Evolutionary conservation across 2,888 invertebrate genomes (phyloP).

Genomic region (Lucinisca nassula): DNA sequence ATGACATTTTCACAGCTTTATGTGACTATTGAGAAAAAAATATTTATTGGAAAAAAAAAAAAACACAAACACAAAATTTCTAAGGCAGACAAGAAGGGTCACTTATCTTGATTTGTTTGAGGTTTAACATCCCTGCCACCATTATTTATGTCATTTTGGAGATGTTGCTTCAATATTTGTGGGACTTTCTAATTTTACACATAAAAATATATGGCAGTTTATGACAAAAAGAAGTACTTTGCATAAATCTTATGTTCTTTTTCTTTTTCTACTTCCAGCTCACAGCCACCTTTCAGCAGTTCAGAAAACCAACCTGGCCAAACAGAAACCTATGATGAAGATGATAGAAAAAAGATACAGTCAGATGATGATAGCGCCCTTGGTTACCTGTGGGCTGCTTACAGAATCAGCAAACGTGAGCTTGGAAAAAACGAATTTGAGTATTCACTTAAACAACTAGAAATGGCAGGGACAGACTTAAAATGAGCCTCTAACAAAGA

Average conservation of each 20-base stretch:
- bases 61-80: too few relatives aligned
- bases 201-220: too few relatives aligned
- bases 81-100: too few relatives aligned
- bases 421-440: slow-evolving; percentile 4
- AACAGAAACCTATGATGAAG: slow-evolving; percentile 5
- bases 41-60: too few relatives aligned
- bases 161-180: too few relatives aligned
- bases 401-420: slow-evolving; percentile 17
- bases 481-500: not conserved
- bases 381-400: not conserved
- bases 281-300: slow-evolving; percentile 9
- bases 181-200: too few relatives aligned
- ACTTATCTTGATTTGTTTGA: too few relatives aligned
- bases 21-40: too few relatives aligned
- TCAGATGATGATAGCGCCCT: slow-evolving; percentile 9
- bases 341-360: not conserved
- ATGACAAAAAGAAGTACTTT: too few relatives aligned
- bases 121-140: too few relatives aligned
- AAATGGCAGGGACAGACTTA: slow-evolving; percentile 9
- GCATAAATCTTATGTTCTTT: not conserved
- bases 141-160: too few relatives aligned
- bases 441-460: not conserved
- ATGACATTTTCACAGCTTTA: too few relatives aligned
- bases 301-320: not conserved
- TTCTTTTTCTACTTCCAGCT: slow-evolving; percentile 1